phyloP scores from a whole-genome alignment of 1,140 invertebrate species.

The Apis florea region DNA sequence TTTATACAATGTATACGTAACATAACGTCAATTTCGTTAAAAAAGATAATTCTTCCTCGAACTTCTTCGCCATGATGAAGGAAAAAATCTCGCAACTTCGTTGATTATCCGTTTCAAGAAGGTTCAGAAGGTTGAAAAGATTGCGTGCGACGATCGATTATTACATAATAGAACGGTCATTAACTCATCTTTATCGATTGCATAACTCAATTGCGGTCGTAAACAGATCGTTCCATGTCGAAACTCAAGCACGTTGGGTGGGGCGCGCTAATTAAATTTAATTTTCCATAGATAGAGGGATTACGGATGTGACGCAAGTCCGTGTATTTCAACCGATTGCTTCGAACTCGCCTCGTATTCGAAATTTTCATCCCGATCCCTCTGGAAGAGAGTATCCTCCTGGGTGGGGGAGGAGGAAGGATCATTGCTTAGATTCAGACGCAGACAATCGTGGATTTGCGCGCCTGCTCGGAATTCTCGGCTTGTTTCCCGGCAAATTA shows the following conservation, averaged over 20 bases:
- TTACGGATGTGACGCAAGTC: neutral
- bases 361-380: constrained; percentile 7
- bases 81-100: neutral
- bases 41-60: no score
- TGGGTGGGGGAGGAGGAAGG: neutral
- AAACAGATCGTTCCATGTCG: constrained; percentile 15
- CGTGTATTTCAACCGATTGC: neutral
- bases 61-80: no score
- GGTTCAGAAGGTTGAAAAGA: neutral
- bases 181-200: neutral
- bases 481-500: constrained; percentile 19
- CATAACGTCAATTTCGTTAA: no score
- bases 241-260: neutral
- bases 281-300: neutral
- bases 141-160: neutral
- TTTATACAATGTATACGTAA: no score
- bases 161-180: constrained; percentile 11
- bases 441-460: constrained; percentile 38
- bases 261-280: constrained; percentile 12
- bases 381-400: neutral
- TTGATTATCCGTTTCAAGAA: neutral
- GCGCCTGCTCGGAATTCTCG: constrained; percentile 24
- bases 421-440: constrained; percentile 43
- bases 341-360: neutral
- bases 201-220: neutral